A percentile compares a stretch with the other conserved stretches of the same genome.
These are phyloP conservation scores for Lepilemur septentrionalis DNA, from an alignment of 2,797 vertebrate species.

Conservation along the genomic window DNA sequence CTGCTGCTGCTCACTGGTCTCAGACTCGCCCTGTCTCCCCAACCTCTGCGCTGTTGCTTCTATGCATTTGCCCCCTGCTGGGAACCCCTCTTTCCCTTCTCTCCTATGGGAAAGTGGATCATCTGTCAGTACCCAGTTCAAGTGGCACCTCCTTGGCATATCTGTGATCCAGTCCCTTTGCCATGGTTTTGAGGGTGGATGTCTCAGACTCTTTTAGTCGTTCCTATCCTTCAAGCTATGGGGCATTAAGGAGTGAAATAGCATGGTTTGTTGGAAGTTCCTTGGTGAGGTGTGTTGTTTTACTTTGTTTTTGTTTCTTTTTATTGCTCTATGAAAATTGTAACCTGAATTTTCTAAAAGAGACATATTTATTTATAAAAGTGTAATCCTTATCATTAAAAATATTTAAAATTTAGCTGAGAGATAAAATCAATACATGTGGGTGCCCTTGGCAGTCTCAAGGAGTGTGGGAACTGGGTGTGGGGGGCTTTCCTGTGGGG, in stretches of 20 bases:
- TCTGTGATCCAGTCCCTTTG: neutral
- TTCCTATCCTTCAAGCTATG: rapidly evolving
- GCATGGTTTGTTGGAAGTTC: neutral
- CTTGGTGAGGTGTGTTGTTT: neutral
- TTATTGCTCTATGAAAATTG: neutral
- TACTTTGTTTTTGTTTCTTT: neutral
- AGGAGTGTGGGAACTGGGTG: too few relatives aligned
- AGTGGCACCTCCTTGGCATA: neutral
- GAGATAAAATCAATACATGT: neutral
- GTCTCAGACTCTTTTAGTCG: neutral
- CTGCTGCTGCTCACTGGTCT: neutral
- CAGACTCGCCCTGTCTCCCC: neutral
- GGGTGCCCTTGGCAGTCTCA: too few relatives aligned
- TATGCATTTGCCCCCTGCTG: neutral
- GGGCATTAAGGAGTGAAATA: neutral
- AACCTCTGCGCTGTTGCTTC: neutral
- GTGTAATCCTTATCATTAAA: neutral
- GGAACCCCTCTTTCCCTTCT: neutral
- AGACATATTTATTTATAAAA: neutral
- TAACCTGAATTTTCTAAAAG: constrained; percentile 26
- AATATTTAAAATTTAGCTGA: neutral
- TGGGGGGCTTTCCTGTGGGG: too few relatives aligned
- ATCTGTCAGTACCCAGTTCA: neutral
- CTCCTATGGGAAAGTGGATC: neutral
- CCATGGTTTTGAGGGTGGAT: neutral